A percentile compares a stretch with the other conserved stretches of the same genome.
Evolutionary conservation across 2,888 invertebrate genomes (phyloP).

Genomic region (Onchidella celtica): DNA sequence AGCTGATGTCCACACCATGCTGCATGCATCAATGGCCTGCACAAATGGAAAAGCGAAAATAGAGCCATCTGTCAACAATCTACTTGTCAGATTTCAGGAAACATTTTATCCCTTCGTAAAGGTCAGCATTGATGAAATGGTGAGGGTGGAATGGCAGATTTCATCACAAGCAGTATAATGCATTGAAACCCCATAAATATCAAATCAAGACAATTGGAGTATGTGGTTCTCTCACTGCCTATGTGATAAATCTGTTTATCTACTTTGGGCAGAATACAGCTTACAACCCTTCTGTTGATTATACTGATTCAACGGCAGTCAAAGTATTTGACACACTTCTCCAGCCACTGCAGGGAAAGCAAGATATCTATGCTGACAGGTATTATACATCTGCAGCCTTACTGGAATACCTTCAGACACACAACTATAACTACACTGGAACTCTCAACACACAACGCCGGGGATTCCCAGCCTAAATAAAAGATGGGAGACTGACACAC

Average conservation of each 20-base stretch:
- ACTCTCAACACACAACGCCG: not conserved
- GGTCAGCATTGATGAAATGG: no score
- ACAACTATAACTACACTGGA: constrained; percentile 4
- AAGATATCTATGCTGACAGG: not conserved
- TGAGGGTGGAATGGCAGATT: no score
- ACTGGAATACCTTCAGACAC: not conserved
- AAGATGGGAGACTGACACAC: not conserved
- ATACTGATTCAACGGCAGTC: no score
- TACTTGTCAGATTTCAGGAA: not conserved
- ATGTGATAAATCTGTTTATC: no score
- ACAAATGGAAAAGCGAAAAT: not conserved
- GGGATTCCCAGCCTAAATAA: not conserved
- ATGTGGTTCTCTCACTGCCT: no score
- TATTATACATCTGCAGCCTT: constrained; percentile 7
- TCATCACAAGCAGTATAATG: no score
- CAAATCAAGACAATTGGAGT: no score
- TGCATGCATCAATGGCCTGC: not conserved
- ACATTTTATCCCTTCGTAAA: constrained; percentile 8
- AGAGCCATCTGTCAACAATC: not conserved
- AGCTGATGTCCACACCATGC: not conserved
- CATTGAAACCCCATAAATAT: no score
- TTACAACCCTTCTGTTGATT: no score
- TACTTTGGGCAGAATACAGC: no score
- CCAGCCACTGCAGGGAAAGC: no score
- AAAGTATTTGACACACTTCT: no score